Evolutionary conservation across 1,140 invertebrate species (phyloP), one percentile per base, ranked within the genome.

Genomic region (Cydia strobilella): DNA sequence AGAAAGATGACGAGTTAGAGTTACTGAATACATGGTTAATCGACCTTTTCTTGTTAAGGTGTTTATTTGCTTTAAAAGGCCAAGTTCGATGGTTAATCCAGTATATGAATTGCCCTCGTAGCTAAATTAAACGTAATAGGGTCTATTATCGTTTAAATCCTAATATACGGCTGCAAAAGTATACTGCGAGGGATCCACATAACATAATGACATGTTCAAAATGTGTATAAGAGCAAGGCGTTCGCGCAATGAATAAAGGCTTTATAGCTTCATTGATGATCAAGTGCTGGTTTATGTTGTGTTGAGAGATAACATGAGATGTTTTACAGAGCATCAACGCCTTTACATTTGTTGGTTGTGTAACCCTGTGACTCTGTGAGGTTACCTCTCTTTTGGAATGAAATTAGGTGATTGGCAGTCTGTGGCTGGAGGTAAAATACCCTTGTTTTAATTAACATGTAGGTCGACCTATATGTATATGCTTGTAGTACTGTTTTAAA

Each of bases 1-100:
- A 69, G 65, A 48, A 9, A 48, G 65, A 75, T 75, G 74, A 74
- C 73, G 62, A 75, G 59, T 42, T 18, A 20, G 62, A 75, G 59
- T 42, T 18, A 20, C 65, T 69, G 65, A 69, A 69, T 69, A 20
- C 65, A 10, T 69, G 65, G 31, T 69, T 69, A 69, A 69, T 39
- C 65, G 65, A 69, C 65, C 65, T 69, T 69, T 69, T 69, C 65
- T 69, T 35, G 65, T 42, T 39, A 39, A 31, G 31, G 1, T 31
- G 15, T 31, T 0, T 66, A 31, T 69, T 69, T 69, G 65, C 65
- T 42, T 18, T 69, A 69, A 39, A 69, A 69, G 65, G 65, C 65
- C 65, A 18, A 69, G 13, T 69, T 69, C 25, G 27, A 31, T 27
- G 13, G 15, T 31, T 15, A 66, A 66, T 66, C 15, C 27, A n/a